phyloP scores from a whole-genome alignment of 2,113 vertebrate genomes.

The Ptilorrhoa leucosticta region DNA sequence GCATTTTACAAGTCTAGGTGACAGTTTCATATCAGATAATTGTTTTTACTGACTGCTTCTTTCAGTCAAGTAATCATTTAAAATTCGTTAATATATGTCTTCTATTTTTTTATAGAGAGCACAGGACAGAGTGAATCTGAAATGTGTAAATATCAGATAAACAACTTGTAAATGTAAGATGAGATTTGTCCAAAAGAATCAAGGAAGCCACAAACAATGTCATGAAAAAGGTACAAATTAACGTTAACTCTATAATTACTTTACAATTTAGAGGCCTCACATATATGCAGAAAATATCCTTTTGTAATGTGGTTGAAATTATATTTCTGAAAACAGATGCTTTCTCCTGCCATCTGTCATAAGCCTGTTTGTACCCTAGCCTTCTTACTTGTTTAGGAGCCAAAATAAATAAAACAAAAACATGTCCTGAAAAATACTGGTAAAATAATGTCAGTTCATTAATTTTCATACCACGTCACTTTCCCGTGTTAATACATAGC shows the following conservation, averaged over 20 bases:
- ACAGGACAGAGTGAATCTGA: neutral
- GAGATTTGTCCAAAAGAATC: constrained; percentile 36
- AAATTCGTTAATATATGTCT: constrained; percentile 40
- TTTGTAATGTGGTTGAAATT: neutral
- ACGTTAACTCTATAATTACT: constrained; percentile 31
- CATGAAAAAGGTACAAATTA: constrained; percentile 59
- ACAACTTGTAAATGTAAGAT: constrained; percentile 5
- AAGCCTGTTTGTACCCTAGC: neutral
- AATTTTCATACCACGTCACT: neutral
- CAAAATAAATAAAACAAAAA: constrained; percentile 59
- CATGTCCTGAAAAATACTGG: neutral
- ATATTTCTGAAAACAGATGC: constrained; percentile 57
- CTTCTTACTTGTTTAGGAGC: constrained; percentile 15
- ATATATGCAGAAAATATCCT: constrained; percentile 11
- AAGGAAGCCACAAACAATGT: constrained; percentile 32
- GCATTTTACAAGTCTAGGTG: constrained; percentile 38
- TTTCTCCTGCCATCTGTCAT: constrained; percentile 11
- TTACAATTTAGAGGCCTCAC: constrained; percentile 10
- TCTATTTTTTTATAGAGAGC: neutral
- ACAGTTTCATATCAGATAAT: neutral
- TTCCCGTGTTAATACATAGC: neutral
- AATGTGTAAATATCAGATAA: neutral
- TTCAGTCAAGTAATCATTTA: constrained; percentile 44
- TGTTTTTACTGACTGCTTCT: constrained; percentile 47
- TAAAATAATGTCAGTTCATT: constrained; percentile 23